Evolutionary conservation across 1,140 invertebrate species (phyloP).

Genomic region (Augochlora pura): DNA sequence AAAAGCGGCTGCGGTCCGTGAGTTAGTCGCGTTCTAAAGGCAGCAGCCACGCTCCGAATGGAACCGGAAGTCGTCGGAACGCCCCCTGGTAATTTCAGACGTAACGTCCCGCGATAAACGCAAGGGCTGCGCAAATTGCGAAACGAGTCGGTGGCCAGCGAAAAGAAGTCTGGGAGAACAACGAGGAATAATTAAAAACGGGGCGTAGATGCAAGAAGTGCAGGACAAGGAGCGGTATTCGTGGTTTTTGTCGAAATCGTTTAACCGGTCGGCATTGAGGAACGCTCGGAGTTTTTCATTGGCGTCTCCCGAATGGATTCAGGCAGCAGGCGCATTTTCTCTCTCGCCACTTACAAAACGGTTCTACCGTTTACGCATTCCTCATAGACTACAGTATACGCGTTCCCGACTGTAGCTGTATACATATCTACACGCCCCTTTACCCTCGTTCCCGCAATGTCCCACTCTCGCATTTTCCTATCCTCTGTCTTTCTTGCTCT

Average conservation of each 20-base stretch:
- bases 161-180: not conserved
- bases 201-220: not conserved
- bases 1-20: slow-evolving; percentile 10
- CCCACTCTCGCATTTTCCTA: slow-evolving; percentile 6
- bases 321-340: not conserved
- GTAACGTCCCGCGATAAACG: not conserved
- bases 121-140: not conserved
- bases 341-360: slow-evolving; percentile 30
- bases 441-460: slow-evolving; percentile 20
- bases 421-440: slow-evolving; percentile 21
- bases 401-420: slow-evolving; percentile 39
- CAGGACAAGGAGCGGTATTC: not conserved
- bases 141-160: not conserved
- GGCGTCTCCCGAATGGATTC: not conserved
- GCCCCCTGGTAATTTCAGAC: not conserved
- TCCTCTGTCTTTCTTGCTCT: not conserved
- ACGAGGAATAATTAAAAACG: slow-evolving; percentile 1
- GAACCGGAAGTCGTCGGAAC: not conserved
- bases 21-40: not conserved
- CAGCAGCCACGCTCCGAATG: not conserved
- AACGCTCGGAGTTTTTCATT: slow-evolving; percentile 12
- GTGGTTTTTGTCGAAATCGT: slow-evolving; percentile 16
- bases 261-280: not conserved
- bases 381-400: slow-evolving; percentile 33
- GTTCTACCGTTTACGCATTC: slow-evolving; percentile 62